Evolutionary conservation across 2,113 vertebrate species (phyloP).

Genomic region (Thermophis baileyi): DNA sequence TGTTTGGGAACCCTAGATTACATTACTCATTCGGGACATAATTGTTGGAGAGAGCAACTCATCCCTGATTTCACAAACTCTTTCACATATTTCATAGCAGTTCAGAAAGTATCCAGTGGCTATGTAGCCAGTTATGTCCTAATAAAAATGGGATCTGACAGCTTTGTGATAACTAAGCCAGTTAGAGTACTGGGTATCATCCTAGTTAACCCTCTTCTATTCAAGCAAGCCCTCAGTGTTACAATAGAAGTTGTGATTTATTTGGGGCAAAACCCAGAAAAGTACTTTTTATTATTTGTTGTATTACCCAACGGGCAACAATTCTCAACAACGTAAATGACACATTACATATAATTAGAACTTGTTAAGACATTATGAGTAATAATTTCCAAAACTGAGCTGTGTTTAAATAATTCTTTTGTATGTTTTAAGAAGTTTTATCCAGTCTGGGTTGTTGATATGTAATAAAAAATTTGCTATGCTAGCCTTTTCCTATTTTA

Average conservation of each 20-base stretch:
- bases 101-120: not conserved
- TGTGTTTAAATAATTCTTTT: not conserved
- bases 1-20: not conserved
- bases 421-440: not conserved
- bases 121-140: not conserved
- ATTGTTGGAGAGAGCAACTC: not conserved
- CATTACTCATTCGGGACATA: not conserved
- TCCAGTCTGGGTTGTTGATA: not conserved
- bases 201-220: not conserved
- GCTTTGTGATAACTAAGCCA: too few relatives aligned
- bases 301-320: not conserved
- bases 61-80: not conserved
- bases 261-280: not conserved
- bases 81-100: not conserved
- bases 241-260: not conserved
- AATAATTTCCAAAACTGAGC: not conserved
- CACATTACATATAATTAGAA: not conserved
- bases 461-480: not conserved
- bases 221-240: not conserved
- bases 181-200: not conserved
- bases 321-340: not conserved
- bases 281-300: not conserved
- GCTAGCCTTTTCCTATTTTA: not conserved
- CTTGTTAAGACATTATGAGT: not conserved
- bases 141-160: not conserved